Base-by-base conservation (phyloP, 2,113 vertebrate species). In the Oophaga pumilio region DNA sequence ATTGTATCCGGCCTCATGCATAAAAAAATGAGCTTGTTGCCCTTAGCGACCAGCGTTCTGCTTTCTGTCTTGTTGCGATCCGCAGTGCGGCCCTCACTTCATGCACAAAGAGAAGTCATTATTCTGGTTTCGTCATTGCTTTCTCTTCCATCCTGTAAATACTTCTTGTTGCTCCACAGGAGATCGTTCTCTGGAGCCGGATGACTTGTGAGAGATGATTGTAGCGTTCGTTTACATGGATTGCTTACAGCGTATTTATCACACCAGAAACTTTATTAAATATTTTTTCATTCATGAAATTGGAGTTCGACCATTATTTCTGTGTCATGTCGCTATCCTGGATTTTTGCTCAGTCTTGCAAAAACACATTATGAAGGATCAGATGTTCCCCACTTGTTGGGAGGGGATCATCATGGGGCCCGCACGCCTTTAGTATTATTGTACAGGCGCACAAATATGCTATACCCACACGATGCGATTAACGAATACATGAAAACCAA, bases 271-370 rank as follows among this genome's bases (percentile, higher is more conserved):
- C 14, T 77, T 85, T 73, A 69, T 49, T 87, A 87, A 87, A 87
- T 79, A 82, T 81, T 81, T 81, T 87, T 87, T 81, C 85, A 86
- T 86, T 81, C 66, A 87, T 79, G 52, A 57, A 50, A 60, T 17
- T 49, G 12, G 20, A 8, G 20, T 66, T 8, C 10, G 7, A 24
- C 12, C 20, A 18, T 68, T 62, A 62, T 81, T 81, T 33, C 18
- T 26, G 57, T 20, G 15, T 22, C 26, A 43, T 14, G 26, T 79
- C 12, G 87, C 50, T 20, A 76, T 56, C 53, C 33, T 43, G 33
- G 33, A 43, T 43, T 43, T 43, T 5, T 43, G 5, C 33, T 43
- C 33, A 43, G 33, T 43, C 33, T 5, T 43, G 33, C 3, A 43
- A 43, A 43, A 43, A 43, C 5, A 43, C 3, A 43, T 43, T 43